Percentiles rank a stretch among this genome's conserved stretches.
Evolutionary conservation across 2,113 vertebrate genomes (phyloP).

Genomic region (Emydocephalus ijimae): DNA sequence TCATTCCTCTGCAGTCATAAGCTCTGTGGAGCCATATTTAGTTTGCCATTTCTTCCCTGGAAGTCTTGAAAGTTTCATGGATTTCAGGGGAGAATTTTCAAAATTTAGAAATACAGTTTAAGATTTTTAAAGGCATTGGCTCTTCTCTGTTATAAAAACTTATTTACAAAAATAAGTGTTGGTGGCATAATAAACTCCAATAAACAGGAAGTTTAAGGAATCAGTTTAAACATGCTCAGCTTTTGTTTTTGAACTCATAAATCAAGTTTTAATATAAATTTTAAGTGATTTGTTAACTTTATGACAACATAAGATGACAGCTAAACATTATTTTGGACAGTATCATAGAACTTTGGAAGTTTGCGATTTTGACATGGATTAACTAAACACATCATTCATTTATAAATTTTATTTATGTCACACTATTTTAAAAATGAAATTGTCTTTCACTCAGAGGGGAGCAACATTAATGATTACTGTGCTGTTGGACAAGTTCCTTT

Average conservation of each 20-base stretch:
- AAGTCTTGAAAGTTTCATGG: neutral
- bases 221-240: neutral
- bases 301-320: neutral
- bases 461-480: neutral
- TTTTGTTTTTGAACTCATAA: neutral
- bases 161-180: conserved; percentile 27
- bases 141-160: conserved; percentile 13
- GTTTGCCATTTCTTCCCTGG: neutral
- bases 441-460: neutral
- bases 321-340: neutral
- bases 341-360: neutral
- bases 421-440: neutral
- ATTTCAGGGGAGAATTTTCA: neutral
- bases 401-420: neutral
- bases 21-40: neutral
- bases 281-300: neutral
- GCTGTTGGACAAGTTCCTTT: neutral
- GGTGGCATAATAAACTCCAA: neutral
- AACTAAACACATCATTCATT: neutral
- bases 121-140: neutral
- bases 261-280: neutral
- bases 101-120: neutral
- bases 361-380: neutral
- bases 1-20: neutral
- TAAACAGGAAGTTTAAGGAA: conserved; percentile 24